Conservation (phyloP, 2,797 vertebrate genomes). For the Enteromius fasciolatus region DNA sequence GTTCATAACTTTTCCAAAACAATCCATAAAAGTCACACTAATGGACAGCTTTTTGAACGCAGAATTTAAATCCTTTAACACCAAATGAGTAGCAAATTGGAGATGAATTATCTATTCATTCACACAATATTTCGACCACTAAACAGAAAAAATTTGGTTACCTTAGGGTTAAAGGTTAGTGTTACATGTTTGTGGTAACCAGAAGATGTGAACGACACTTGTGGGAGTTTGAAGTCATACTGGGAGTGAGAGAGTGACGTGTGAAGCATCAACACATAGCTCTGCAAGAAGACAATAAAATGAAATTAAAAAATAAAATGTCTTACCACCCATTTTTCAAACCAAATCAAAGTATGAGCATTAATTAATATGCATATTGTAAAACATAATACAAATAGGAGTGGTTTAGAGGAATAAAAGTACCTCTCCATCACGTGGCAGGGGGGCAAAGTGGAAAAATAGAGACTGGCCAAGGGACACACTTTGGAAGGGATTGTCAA, state of each 20-base stretch:
- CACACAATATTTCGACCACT: not conserved
- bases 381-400: not conserved
- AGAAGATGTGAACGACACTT: constrained; percentile 89
- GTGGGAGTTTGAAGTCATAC: constrained; percentile 91
- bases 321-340: not conserved
- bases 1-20: not conserved
- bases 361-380: not conserved
- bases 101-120: not conserved
- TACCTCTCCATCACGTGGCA: constrained; percentile 93
- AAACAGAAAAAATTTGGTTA: constrained; percentile 69
- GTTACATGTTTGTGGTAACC: constrained; percentile 96
- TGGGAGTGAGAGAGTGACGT: constrained; percentile 92
- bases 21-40: not conserved
- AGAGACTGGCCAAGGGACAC: constrained; percentile 92
- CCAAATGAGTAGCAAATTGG: not conserved
- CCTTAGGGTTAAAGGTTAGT: constrained; percentile 89
- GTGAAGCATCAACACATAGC: constrained; percentile 90
- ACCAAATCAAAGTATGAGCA: not conserved
- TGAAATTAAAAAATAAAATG: not conserved
- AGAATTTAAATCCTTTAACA: not conserved
- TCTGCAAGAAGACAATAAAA: constrained; percentile 73
- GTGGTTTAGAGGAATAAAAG: not conserved
- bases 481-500: constrained; percentile 95
- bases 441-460: constrained; percentile 95
- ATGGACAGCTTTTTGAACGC: not conserved